Base-by-base conservation (phyloP, 2,888 invertebrate genomes). In the Cephus rjabovi region DNA sequence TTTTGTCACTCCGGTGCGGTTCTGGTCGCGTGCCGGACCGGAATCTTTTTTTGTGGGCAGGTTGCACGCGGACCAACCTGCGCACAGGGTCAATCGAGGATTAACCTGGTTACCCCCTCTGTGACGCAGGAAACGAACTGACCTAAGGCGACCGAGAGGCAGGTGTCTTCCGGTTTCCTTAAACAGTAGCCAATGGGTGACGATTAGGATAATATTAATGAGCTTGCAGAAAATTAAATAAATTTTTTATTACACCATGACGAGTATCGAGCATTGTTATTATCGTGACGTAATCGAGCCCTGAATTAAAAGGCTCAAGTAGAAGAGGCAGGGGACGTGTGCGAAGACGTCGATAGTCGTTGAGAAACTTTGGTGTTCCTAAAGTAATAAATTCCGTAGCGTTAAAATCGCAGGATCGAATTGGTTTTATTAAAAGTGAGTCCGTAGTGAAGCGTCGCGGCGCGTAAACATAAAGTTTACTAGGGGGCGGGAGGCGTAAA, bases 21-120 rank as follows among this genome's bases (percentile, higher is more conserved):
- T 82, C 81, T 85, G 86, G 90, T 89, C 90, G 90, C 90, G 90
- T 90, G 90, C 90, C 90, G 87, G 87, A 89, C 89, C 87, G 87
- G 88, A 89, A 89, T 90, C 85, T 84, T 81, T 83, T 80, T 82
- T 81, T 83, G 71, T 81, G 81, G 82, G 81, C 83, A 85, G 85
- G 87, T 85, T 82, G 82, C 83, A 81, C 82, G 79, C 82, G 81
- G 78, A 80, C 80, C 37, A 84, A 87, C 85, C 88, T 86, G 87
- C 83, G 80, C 76, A 83, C 80, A 82, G 82, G 90, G 90, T 90
- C 89, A 90, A 88, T 87, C 87, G 86, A 84, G 89, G 88, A 89
- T 90, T 90, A 90, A 90, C 90, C 90, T 90, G 89, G 87, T 89
- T 86, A 86, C 86, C 85, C 84, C 84, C 40, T 40, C 15, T 6